Conservation (phyloP, 2,888 invertebrate species). For the Scaptomyza parva region DNA sequence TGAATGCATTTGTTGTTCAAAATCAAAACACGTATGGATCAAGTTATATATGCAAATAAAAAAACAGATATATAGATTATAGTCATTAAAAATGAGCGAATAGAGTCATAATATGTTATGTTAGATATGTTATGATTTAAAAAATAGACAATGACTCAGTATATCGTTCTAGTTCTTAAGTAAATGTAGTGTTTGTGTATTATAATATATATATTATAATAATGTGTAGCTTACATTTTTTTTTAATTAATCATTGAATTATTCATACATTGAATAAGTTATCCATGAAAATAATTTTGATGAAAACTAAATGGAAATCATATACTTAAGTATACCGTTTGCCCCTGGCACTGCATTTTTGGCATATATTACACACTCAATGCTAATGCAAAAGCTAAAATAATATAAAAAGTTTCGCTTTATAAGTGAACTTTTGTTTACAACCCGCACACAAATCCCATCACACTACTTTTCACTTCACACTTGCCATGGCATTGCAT, state of each 20-base stretch:
- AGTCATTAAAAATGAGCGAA: constrained; percentile 36
- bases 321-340: neutral
- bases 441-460: neutral
- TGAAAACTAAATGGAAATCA: neutral
- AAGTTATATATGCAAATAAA: constrained; percentile 55
- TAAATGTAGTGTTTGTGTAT: neutral
- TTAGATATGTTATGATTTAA: neutral
- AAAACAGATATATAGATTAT: constrained; percentile 39
- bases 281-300: neutral
- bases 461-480: constrained; percentile 14
- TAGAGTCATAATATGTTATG: constrained; percentile 28
- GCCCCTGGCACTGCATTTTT: neutral
- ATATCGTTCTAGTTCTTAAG: neutral
- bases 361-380: constrained; percentile 8
- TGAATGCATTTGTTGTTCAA: constrained; percentile 37
- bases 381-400: constrained; percentile 37
- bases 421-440: constrained; percentile 10
- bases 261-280: too few relatives aligned
- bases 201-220: too few relatives aligned
- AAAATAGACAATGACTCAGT: constrained; percentile 2
- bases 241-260: too few relatives aligned
- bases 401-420: constrained; percentile 32
- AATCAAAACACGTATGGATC: constrained; percentile 51
- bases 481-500: constrained; percentile 35
- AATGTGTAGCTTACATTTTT: too few relatives aligned